phyloP scores from a whole-genome alignment of 37 sponge, comb jelly and placozoan species.

The Amphimedon queenslandica region DNA sequence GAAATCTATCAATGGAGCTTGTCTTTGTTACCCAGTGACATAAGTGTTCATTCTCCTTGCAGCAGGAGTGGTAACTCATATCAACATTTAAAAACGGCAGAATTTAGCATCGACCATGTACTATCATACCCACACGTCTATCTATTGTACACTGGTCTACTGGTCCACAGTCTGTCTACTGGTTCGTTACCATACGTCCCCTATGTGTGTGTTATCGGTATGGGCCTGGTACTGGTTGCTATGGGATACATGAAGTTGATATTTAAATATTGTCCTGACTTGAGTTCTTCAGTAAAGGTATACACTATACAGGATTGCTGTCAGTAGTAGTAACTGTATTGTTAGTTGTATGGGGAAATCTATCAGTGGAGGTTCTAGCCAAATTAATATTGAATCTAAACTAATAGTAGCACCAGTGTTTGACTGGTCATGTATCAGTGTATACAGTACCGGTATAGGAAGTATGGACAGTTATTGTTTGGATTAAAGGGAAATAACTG shows the following conservation, averaged over 20 bases:
- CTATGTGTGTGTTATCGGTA: constrained; percentile 6
- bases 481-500: too few species aligned
- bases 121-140: background rate
- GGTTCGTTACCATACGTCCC: constrained; percentile 10
- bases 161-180: constrained; percentile 12
- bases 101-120: background rate
- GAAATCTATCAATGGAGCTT: background rate
- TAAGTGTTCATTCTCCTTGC: background rate
- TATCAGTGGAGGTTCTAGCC: too few species aligned
- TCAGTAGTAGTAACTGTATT: too few species aligned
- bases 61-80: background rate
- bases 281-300: background rate
- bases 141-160: constrained; percentile 20
- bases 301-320: background rate
- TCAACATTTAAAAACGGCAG: background rate
- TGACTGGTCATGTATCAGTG: too few species aligned
- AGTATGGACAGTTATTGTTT: too few species aligned
- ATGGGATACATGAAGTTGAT: background rate
- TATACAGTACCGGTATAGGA: too few species aligned
- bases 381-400: too few species aligned
- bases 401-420: too few species aligned
- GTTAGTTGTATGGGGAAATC: too few species aligned
- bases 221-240: background rate
- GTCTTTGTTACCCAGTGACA: background rate
- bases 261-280: background rate